Conservation (phyloP, 2,888 invertebrate species). For the Lamellibrachia columna region DNA sequence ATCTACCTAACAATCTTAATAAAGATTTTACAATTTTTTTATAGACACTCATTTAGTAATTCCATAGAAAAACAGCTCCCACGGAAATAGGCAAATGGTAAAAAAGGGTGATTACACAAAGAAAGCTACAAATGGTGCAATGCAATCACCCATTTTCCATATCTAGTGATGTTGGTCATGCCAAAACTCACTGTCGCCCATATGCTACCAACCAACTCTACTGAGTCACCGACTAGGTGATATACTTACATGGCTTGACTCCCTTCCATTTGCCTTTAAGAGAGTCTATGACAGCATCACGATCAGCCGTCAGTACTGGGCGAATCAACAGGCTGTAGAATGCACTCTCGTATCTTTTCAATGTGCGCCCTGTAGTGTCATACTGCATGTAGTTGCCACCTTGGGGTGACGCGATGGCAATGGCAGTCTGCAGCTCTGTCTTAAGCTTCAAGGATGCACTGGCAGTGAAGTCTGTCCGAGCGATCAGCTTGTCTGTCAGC, state of each 20-base stretch:
- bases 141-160: no score
- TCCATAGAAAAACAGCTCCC: no score
- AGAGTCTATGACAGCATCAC: background rate
- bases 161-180: no score
- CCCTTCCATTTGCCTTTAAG: background rate
- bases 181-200: no score
- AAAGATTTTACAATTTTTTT: no score
- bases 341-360: background rate
- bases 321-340: background rate
- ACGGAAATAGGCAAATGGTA: no score
- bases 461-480: background rate
- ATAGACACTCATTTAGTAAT: no score
- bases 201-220: no score
- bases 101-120: no score
- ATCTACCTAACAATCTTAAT: no score
- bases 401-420: background rate
- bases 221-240: background rate
- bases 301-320: background rate
- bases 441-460: background rate
- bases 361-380: background rate
- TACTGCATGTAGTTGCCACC: background rate
- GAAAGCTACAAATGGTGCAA: no score
- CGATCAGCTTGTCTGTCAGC: background rate
- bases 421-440: background rate
- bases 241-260: background rate